Percentiles rank a stretch among this genome's conserved stretches.
phyloP scores from a whole-genome alignment of 2,797 vertebrate genomes.

The Capromys pilorides region DNA sequence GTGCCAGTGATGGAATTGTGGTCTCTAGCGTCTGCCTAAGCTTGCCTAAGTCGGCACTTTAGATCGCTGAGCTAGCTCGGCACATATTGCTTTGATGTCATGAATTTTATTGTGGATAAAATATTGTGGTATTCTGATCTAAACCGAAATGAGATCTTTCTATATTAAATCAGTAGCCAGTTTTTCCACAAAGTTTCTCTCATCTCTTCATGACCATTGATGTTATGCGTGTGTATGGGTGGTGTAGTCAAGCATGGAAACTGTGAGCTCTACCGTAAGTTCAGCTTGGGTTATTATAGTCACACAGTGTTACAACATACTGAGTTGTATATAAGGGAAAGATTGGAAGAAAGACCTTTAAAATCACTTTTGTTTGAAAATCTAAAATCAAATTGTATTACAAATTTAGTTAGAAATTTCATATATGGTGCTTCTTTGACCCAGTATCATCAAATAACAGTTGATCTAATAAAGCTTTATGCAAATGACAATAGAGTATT shows the following conservation, averaged over 20 bases:
- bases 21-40: too few relatives aligned
- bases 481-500: background rate
- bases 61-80: too few relatives aligned
- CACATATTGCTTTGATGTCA: background rate
- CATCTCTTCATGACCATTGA: rapidly evolving
- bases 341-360: background rate
- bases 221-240: background rate
- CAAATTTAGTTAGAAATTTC: background rate
- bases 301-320: background rate
- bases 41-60: too few relatives aligned
- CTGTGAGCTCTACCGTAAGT: background rate
- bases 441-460: background rate
- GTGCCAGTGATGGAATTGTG: too few relatives aligned
- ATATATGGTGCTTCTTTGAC: background rate
- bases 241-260: background rate
- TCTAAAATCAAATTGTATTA: background rate
- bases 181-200: background rate
- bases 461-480: background rate
- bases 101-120: background rate
- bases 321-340: constrained; percentile 23
- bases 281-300: background rate
- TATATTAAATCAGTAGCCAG: background rate
- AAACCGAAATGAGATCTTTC: background rate
- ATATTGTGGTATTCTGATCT: background rate
- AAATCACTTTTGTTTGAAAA: background rate